Conservation (phyloP, 2,113 vertebrate species). For the Pyxicephalus adspersus region DNA sequence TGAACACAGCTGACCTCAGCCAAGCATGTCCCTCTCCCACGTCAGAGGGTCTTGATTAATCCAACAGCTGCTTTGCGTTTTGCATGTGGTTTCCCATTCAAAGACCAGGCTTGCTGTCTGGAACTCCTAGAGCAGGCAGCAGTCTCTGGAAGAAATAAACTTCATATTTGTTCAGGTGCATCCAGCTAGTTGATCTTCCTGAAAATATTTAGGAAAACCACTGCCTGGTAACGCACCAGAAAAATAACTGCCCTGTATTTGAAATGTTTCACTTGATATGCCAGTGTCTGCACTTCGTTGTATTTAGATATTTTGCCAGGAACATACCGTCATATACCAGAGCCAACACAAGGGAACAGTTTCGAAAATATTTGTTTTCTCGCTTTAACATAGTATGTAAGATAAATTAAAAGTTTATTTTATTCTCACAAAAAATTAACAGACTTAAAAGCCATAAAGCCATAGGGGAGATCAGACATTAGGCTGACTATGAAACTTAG, state of each 20-base stretch:
- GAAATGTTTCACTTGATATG: too few relatives aligned
- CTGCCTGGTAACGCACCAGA: neutral
- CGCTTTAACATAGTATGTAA: too few relatives aligned
- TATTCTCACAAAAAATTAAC: too few relatives aligned
- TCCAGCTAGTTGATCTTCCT: neutral
- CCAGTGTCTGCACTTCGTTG: too few relatives aligned
- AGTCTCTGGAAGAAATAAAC: conserved; percentile 12
- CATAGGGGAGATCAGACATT: too few relatives aligned
- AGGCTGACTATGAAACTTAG: too few relatives aligned
- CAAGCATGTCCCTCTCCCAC: conserved; percentile 14
- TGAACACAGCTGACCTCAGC: conserved; percentile 4
- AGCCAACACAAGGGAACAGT: too few relatives aligned
- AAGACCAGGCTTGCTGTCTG: conserved; percentile 1
- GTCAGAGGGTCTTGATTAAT: conserved; percentile 34
- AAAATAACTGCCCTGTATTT: neutral
- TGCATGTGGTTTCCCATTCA: conserved; percentile 34
- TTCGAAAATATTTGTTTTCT: too few relatives aligned
- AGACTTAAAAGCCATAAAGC: too few relatives aligned
- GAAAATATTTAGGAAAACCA: neutral
- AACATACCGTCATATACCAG: too few relatives aligned
- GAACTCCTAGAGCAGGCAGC: conserved; percentile 4
- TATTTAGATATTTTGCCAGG: too few relatives aligned
- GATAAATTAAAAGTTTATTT: too few relatives aligned
- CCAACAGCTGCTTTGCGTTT: conserved; percentile 21
- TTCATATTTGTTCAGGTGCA: conserved; percentile 42